Evolutionary conservation across 2,797 vertebrate genomes (phyloP).

Genomic region (Mormyrus hasselquistii): DNA sequence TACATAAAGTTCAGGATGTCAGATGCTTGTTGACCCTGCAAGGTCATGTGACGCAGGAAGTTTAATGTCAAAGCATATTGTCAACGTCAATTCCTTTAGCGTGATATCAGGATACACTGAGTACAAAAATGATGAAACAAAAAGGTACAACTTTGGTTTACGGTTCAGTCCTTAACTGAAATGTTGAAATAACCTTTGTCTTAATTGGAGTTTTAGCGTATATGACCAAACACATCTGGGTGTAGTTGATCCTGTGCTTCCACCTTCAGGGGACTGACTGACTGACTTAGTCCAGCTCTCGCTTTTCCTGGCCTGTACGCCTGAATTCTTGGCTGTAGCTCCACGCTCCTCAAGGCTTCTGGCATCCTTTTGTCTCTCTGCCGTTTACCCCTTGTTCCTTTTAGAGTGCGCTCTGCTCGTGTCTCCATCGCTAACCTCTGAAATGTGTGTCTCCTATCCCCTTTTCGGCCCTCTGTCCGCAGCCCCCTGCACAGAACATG

Average conservation of each 20-base stretch:
- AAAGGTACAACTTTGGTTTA: neutral
- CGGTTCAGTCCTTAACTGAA: neutral
- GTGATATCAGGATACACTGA: neutral
- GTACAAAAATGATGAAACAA: neutral
- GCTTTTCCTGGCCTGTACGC: neutral
- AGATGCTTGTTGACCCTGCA: neutral
- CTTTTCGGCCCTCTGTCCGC: conserved; percentile 38
- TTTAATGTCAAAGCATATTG: neutral
- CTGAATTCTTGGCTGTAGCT: conserved; percentile 20
- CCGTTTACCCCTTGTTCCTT: neutral
- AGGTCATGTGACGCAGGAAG: neutral
- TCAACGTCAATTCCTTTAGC: neutral
- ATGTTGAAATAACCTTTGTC: neutral
- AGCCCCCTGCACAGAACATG: conserved; percentile 98
- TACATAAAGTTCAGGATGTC: neutral
- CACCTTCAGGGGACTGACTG: neutral
- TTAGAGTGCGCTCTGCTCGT: neutral
- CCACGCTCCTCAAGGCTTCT: neutral
- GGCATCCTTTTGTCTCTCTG: neutral
- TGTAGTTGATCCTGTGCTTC: neutral
- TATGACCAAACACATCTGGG: neutral
- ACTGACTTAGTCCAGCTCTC: neutral
- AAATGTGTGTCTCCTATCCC: neutral
- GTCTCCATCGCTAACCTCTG: neutral
- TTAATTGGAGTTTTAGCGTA: neutral